Base-by-base conservation (phyloP, 2,797 vertebrate species). In the Arrhamphus sclerolepis region DNA sequence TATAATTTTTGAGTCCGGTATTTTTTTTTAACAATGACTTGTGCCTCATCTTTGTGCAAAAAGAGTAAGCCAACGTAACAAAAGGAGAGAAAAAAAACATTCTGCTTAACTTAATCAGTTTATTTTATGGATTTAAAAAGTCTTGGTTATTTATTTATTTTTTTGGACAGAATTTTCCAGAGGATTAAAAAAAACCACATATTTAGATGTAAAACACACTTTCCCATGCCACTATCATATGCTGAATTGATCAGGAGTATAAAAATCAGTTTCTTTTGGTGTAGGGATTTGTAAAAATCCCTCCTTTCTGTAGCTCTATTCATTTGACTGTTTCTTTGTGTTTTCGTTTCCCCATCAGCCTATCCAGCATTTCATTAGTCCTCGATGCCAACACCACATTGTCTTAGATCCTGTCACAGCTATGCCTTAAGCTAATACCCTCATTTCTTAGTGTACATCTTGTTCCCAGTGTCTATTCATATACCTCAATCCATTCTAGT, bases 201-300 rank as follows among this genome's bases (percentile, higher is more conserved):
- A 54, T 83, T 81, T 43, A 70, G 76, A 82, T 80, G 67, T 48
- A 17, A 46, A 79, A 82, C 77, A 73, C 85, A 82, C 64, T 75
- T 74, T 81, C 64, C 48, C 72, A 76, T 28, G 50, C 60, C 72
- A 80, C 82, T 82, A 85, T 58, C 18, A 41, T 73, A 87, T 82
- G 78, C 82, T 69, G 77, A 86, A 77, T 88, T 61, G 50, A 84
- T 87, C 82, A 83, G 70, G 79, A 80, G 85, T 87, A 89, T 87
- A 87, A 90, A n/a, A 89, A 91, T 88, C 85, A 76, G 85, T 87
- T 88, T 87, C 75, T 83, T 86, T 86, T 87, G 88, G 87, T 90
- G 79, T 48, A 62, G 69, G 89, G 87, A 87, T 88, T 89, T 87
- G 54, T 48, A 63, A 57, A 87, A 89, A 84, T 89, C 88, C 87